Conservation (phyloP, 23 tunicate genomes). For the Trididemnum clinides region DNA sequence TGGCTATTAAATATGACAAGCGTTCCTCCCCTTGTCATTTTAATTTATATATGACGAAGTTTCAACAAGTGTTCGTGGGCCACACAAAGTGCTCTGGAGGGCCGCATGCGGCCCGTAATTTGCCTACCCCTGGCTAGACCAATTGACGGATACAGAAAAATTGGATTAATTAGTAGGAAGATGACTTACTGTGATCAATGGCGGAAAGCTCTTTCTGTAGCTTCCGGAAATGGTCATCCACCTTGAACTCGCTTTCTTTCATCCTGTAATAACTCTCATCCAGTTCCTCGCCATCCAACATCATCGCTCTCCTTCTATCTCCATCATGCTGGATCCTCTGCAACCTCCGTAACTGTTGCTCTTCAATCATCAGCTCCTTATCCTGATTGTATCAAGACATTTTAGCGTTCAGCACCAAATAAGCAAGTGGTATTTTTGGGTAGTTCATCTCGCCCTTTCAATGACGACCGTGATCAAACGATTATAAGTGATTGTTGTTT, state of each 20-base stretch:
- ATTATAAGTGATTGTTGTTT: too few species aligned
- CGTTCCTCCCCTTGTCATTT: too few species aligned
- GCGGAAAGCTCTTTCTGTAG: slow-evolving; percentile 18
- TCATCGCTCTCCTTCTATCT: slow-evolving; percentile 65
- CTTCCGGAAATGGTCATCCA: slow-evolving; percentile 45
- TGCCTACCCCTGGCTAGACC: too few species aligned
- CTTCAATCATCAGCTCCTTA: neutral
- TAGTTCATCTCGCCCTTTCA: too few species aligned
- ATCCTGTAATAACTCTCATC: slow-evolving; percentile 38
- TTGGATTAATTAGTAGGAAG: too few species aligned
- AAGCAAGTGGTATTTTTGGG: neutral
- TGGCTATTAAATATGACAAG: too few species aligned
- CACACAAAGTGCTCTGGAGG: too few species aligned
- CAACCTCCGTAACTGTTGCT: slow-evolving; percentile 32
- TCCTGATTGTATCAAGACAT: slow-evolving; percentile 12
- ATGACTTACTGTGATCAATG: neutral
- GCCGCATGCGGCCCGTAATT: too few species aligned
- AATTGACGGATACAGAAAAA: too few species aligned
- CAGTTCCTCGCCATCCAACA: slow-evolving; percentile 46
- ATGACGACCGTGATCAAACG: too few species aligned
- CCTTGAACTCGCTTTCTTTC: slow-evolving; percentile 52
- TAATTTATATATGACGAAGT: too few species aligned
- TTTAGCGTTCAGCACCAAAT: neutral
- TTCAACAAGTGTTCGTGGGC: too few species aligned
- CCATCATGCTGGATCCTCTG: slow-evolving; percentile 49